Evolutionary conservation across 2,113 vertebrate species (phyloP), one percentile per base, ranked within the genome.

Genomic region (Atlantisia rogersi): DNA sequence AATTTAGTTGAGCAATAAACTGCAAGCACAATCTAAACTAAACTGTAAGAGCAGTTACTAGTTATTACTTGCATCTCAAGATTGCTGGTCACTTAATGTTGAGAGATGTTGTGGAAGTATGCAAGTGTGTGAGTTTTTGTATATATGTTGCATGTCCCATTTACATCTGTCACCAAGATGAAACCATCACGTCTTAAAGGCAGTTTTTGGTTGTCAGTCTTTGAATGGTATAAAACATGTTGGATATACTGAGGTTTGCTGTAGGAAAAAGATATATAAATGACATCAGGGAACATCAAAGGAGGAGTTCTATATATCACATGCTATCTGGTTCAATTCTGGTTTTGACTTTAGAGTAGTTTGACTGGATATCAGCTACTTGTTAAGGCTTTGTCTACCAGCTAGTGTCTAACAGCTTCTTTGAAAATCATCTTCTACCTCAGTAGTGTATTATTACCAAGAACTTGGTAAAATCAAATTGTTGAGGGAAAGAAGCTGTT

Each of bases 71-170:
- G 39, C 2, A 6, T 64, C 68, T 62, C 13, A 37, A 2, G 50
- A 5, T 10, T 40, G 11, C 26, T 35, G 37, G 35, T 60, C 10
- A 9, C 48, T 77, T 37, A 17, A 16, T 26, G n/a, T 22, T 26
- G 42, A n/a, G 32, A 42, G 10, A 37, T 73, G 17, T 39, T 56
- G 2, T 1, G 12, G 14, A 17, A 24, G 24, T 37, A 19, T 48
- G 19, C 50, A 78, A n/a, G 10, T 90, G 9, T 37, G 20, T 59
- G 24, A 46, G 44, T 46, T 46, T 40, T 63, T 64, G 21, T 6
- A 0, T 32, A 25, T 2, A 2, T 40, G 25, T 40, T 77, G 14
- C 19, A 87, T 73, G 42, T 8, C 17, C 24, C 1, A 26, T 64
- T 74, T 52, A 39, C 3, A 5, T 42, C 10, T 70, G 5, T 39